Evolutionary conservation across 2,888 invertebrate genomes (phyloP), one percentile per base, ranked within the genome.

Genomic region (Athetis lepigone): DNA sequence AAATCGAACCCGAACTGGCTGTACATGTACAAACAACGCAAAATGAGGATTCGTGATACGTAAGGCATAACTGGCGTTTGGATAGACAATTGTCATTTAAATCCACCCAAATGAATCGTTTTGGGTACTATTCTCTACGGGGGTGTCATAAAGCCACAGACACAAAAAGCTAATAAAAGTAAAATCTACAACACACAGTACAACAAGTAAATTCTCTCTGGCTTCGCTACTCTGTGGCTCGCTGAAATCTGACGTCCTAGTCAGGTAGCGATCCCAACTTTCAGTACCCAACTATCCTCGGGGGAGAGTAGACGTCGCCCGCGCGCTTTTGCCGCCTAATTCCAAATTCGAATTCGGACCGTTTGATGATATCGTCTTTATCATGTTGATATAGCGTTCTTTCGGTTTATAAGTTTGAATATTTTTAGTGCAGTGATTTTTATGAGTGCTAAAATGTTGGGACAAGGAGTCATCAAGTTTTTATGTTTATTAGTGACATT

Each of bases 401-500:
- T 47, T 54, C 37, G 50, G 55, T 64, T 49, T 25, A 64, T 42
- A 60, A 58, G 56, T 74, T 75, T 40, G 39, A 60, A 60, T 49
- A 50, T 65, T 69, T 67, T 51, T 11, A 63, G 83, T 81, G 82
- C 77, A 83, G 84, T 85, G 82, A 46, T 56, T 66, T 68, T 47
- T 33, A 62, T 52, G 40, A 82, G 84, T 82, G 87, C 70, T 59
- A 88, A 82, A 77, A 92, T 92, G 92, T 79, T 87, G 36, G 80
- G 83, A 55, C 82, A 84, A 75, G 85, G 87, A 85, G 81, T 88
- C 58, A 66, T 82, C 52, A 76, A 78, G 79, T 83, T 89, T 77
- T 79, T 81, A 55, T 82, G 85, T 67, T 77, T 90, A 55, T 83
- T 92, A 68, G 72, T 92, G 77, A 86, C 89, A 80, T 78, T 90